Base-by-base conservation (phyloP, 2,888 invertebrate species). In the Drosophila mimica region DNA sequence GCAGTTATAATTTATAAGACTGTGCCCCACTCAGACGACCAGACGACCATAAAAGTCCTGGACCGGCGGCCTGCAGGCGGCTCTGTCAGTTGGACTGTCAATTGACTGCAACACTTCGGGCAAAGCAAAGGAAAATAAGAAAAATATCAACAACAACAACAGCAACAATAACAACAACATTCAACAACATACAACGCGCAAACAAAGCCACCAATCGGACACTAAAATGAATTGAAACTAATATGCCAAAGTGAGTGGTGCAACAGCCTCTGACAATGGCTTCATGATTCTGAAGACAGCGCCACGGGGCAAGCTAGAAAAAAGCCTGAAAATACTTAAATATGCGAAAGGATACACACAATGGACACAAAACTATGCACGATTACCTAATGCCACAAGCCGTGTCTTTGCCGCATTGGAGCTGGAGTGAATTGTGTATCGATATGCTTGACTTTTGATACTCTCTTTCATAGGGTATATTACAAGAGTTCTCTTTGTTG, bases 161-260 rank as follows among this genome's bases (percentile, higher is more conserved):
- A 56, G 43, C 25, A 48, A 34, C 38, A 69, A 51, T n/a, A 56
- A 74, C 53, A 68, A 54, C 70, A 25, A 25, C 25, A 25, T 25
- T 40, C 25, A 48, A 38, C 38, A 69, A 51, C 28, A 56, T 62
- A 74, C 53, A 68, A 54, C 70, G 70, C 72, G 75, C 89, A 89
- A 87, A 87, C 88, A 89, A 89, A 83, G 87, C 79, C 81, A 84
- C 78, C 76, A 76, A 76, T 74, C 75, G 76, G 83, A 85, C 87
- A 89, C 88, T 87, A 82, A 88, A 89, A 89, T 88, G 90, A 90
- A 89, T 90, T 89, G 88, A 90, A 89, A 89, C 88, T 89, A 89
- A 89, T 89, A 89, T 90, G 88, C 90, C 89, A 87, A 88, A 87
- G 90, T 84, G 85, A 85, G 85, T 83, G 83, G 83, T 77, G 83